Percentiles rank a stretch among this genome's conserved stretches.
These are phyloP conservation scores for Drosophila borborema DNA, from an alignment of 2,888 invertebrate genomes.

Conservation along the genomic window DNA sequence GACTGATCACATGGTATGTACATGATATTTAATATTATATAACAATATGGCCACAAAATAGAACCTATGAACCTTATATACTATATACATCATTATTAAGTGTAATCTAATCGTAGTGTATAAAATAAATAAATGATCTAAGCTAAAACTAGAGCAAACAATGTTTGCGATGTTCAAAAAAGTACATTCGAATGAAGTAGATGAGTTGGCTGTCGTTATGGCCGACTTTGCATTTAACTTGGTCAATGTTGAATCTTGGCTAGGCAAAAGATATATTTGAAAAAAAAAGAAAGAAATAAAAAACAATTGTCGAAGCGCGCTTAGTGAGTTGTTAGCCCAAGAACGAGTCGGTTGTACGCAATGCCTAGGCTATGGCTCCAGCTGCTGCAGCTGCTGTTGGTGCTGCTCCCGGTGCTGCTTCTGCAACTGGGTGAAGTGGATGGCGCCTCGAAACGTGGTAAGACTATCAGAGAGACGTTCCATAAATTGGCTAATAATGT, in stretches of 20 bases:
- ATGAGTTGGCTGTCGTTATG: slow-evolving; percentile 10
- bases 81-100: slow-evolving; percentile 1
- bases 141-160: slow-evolving; percentile 3
- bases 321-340: slow-evolving; percentile 67
- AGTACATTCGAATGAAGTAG: slow-evolving; percentile 28
- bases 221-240: slow-evolving; percentile 52
- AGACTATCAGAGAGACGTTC: slow-evolving; percentile 9
- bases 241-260: slow-evolving; percentile 74
- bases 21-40: slow-evolving; percentile 1
- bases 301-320: slow-evolving; percentile 46
- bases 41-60: not conserved
- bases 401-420: slow-evolving; percentile 24
- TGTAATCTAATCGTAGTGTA: slow-evolving; percentile 21
- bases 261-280: slow-evolving; percentile 45
- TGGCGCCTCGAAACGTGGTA: slow-evolving; percentile 70
- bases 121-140: slow-evolving; percentile 47
- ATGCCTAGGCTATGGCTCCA: slow-evolving; percentile 51
- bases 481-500: not conserved
- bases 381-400: slow-evolving; percentile 14
- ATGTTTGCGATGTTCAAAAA: not conserved
- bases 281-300: slow-evolving; percentile 24
- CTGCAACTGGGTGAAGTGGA: slow-evolving; percentile 21
- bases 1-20: slow-evolving; percentile 4
- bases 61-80: slow-evolving; percentile 4
- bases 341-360: slow-evolving; percentile 62